Evolutionary conservation across 2,888 invertebrate species (phyloP), one percentile per base, ranked within the genome.

Genomic region (Spisula subtruncata): DNA sequence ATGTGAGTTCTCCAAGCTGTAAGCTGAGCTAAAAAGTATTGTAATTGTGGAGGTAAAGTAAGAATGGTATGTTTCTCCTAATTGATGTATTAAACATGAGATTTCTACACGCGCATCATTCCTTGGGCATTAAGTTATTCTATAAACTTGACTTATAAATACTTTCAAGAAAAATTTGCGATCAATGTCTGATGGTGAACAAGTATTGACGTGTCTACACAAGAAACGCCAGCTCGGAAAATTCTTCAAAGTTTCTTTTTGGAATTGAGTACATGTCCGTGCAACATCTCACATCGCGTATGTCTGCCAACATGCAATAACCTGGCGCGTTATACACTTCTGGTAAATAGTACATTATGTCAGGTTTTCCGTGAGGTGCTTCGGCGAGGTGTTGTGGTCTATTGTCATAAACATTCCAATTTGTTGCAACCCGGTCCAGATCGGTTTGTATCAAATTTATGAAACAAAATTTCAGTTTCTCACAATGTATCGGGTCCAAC

Each of bases 381-480:
- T 87, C 75, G 25, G 82, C 20, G n/a, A n/a, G n/a, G n/a, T 83
- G 83, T 35, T 25, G 25, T 66, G 86, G 54, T 14, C 86, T 86
- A 71, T 79, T 35, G 35, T 86, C 86, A 35, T 60, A 83, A 71
- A n/a, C n/a, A n/a, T 80, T 89, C 89, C 86, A 89, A 20, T 86
- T 60, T 29, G 48, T 35, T n/a, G 85, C 80, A n/a, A 85, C 54
- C 66, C 71, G 60, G 29, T 89, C 87, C 16, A 89, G 80, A 35
- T 89, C 87, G 16, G 83, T 75, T 71, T 89, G 91, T n/a, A 89
- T 20, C 54, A 71, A 82, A 71, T 86, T 54, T 75, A 88, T 88
- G 46, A 90, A 88, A 81, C 90, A 90, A 46, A 83, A 88, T 79
- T 71, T 83, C 51, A 85, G n/a, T 20, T 85, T 83, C 66, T 90